Percentiles rank a stretch among this genome's conserved stretches.
Conservation (phyloP, 2,888 invertebrate genomes). For the Ornithoptera alexandrae region DNA sequence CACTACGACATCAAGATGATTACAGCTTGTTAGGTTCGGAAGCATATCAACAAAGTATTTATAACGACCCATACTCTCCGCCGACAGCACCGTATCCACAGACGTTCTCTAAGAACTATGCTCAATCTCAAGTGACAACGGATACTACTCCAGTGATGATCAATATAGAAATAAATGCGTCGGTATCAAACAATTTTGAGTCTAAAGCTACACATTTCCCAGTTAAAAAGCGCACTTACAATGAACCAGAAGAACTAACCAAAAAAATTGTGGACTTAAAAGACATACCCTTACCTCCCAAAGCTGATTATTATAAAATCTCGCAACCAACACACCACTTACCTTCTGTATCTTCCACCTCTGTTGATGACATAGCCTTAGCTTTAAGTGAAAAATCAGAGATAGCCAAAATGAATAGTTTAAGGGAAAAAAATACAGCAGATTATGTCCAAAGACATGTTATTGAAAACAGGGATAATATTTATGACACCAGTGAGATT, state of each 20-base stretch:
- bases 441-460: conserved; percentile 45
- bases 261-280: conserved; percentile 56
- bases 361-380: conserved; percentile 67
- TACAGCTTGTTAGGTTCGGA: conserved; percentile 78
- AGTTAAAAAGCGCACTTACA: conserved; percentile 83
- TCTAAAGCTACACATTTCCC: conserved; percentile 76
- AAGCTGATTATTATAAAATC: conserved; percentile 56
- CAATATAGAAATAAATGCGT: conserved; percentile 40
- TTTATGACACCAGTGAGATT: conserved; percentile 38
- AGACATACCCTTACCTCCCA: conserved; percentile 38
- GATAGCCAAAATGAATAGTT: conserved; percentile 53
- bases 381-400: conserved; percentile 69
- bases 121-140: conserved; percentile 56
- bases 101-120: conserved; percentile 54
- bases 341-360: conserved; percentile 44
- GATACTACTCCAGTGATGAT: conserved; percentile 44
- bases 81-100: conserved; percentile 64
- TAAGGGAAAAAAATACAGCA: conserved; percentile 53
- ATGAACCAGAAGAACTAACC: conserved; percentile 65
- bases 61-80: conserved; percentile 63
- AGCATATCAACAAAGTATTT: conserved; percentile 76
- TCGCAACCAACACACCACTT: conserved; percentile 46
- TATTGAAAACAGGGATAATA: conserved; percentile 46
- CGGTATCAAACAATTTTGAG: conserved; percentile 49
- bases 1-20: conserved; percentile 76